Evolutionary conservation across 2,888 invertebrate genomes (phyloP), one percentile per base, ranked within the genome.

Genomic region (Volucella bombylans): DNA sequence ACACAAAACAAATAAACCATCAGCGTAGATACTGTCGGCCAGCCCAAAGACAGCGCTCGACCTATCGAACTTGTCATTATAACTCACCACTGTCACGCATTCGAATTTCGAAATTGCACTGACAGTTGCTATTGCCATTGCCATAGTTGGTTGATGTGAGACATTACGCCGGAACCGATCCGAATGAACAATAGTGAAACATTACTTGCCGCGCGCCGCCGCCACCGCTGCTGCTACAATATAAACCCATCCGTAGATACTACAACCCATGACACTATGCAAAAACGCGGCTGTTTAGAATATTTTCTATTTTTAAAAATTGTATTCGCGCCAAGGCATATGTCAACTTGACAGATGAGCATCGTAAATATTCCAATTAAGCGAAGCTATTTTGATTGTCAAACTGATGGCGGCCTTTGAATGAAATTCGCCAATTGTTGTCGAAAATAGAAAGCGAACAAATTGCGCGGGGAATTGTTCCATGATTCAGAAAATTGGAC

Each of bases 361-460:
- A 23, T 85, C 85, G 85, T 85, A 85, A 85, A 85, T 85, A 85
- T 85, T 85, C 81, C 81, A 85, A 85, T 85, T 85, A 85, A 76
- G 67, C 72, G 50, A 54, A 81, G 76, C 43, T 81, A 81, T 85
- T 80, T 62, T 55, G 49, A 80, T 76, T 83, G 83, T 80, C 67
- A 67, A 72, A 77, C 64, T 85, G 85, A 81, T 50, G 65, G 71
- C 55, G 67, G 61, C 45, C 23, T 74, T 71, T 81, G 81, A 85
- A 85, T 76, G 81, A 81, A 81, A 81, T 77, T 81, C 71, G 76
- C 81, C 71, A 81, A 72, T 81, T 81, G 64, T 57, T 61, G 64
- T 12, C 18, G 43, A 2, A 61, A 23, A 52, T 10, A 45, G 18
- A 39, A 31, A 57, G 50, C 8, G 38, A 11, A 12, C 64, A 23